A percentile compares a stretch with the other conserved stretches of the same genome.
Evolutionary conservation across 1,140 invertebrate species (phyloP).

Genomic region (Cyphomyrmex costatus): DNA sequence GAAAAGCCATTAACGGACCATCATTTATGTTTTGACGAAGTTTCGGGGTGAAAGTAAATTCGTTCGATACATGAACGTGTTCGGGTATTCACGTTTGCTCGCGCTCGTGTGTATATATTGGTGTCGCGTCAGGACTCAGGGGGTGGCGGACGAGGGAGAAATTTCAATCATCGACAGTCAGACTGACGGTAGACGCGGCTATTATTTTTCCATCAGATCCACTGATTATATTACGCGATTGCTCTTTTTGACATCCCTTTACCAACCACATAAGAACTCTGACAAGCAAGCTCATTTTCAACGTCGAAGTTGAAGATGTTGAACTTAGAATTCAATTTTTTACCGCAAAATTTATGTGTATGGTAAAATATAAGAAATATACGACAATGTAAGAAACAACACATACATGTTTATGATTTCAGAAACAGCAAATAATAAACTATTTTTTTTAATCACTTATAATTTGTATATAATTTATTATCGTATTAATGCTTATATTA

Average conservation of each 20-base stretch:
- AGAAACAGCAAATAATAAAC: not conserved
- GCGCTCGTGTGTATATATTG: not conserved
- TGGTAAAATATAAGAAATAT: not conserved
- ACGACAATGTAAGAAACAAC: not conserved
- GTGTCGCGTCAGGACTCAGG: constrained; percentile 7
- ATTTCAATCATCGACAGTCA: constrained; percentile 82
- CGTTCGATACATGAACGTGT: constrained; percentile 46
- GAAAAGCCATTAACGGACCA: constrained; percentile 66
- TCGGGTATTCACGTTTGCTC: constrained; percentile 1
- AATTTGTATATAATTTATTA: not conserved
- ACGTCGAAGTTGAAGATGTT: not conserved
- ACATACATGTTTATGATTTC: not conserved
- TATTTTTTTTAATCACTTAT: not conserved
- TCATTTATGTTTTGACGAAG: constrained; percentile 70
- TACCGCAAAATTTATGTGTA: not conserved
- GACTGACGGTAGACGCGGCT: constrained; percentile 77
- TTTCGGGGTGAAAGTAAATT: constrained; percentile 75
- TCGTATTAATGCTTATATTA: not conserved
- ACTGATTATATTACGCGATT: constrained; percentile 84
- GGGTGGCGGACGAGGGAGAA: constrained; percentile 70
- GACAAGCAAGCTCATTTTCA: constrained; percentile 38
- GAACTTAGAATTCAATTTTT: not conserved
- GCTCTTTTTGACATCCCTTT: constrained; percentile 73
- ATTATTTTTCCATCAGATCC: constrained; percentile 87
- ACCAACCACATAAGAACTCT: constrained; percentile 28